Percentiles rank a stretch among this genome's conserved stretches.
Evolutionary conservation across 2,888 invertebrate genomes (phyloP).

Genomic region (Drosophila prostipennis): DNA sequence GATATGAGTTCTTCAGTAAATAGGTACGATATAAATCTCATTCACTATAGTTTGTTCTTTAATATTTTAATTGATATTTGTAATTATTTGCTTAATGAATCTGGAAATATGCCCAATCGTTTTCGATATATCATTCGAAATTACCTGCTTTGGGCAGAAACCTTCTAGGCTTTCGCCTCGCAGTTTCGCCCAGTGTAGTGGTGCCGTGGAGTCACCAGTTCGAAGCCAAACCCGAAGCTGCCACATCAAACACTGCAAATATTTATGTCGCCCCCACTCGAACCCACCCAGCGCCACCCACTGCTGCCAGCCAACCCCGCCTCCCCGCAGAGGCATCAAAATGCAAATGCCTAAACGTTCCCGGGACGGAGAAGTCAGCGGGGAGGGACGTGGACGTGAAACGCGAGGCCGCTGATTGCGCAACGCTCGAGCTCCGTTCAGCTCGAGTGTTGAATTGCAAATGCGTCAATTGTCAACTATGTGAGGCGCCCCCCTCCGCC

Average conservation of each 20-base stretch:
- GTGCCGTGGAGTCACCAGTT: constrained; percentile 24
- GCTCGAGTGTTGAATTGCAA: constrained; percentile 77
- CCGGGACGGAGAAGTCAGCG: neutral
- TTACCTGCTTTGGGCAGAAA: no score
- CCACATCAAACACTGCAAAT: constrained; percentile 78
- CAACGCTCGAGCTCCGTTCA: constrained; percentile 45
- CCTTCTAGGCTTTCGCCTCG: no score
- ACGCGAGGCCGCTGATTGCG: constrained; percentile 61
- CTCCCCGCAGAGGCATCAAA: constrained; percentile 58
- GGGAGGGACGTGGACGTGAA: constrained; percentile 1
- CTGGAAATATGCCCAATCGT: no score
- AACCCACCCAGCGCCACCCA: neutral
- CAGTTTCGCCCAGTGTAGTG: constrained; percentile 6
- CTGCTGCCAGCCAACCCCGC: neutral
- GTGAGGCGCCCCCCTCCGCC: constrained; percentile 32
- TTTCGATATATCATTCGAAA: no score
- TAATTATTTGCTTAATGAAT: no score
- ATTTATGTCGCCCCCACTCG: constrained; percentile 61
- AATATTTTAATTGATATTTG: no score
- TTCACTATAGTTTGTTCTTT: no score
- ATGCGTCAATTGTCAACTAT: constrained; percentile 80
- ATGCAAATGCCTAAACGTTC: constrained; percentile 76
- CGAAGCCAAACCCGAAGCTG: constrained; percentile 51
- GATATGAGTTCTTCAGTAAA: no score
- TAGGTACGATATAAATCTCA: no score